Evolutionary conservation across 2,888 invertebrate species (phyloP).

Genomic region (Chironomus tentans): DNA sequence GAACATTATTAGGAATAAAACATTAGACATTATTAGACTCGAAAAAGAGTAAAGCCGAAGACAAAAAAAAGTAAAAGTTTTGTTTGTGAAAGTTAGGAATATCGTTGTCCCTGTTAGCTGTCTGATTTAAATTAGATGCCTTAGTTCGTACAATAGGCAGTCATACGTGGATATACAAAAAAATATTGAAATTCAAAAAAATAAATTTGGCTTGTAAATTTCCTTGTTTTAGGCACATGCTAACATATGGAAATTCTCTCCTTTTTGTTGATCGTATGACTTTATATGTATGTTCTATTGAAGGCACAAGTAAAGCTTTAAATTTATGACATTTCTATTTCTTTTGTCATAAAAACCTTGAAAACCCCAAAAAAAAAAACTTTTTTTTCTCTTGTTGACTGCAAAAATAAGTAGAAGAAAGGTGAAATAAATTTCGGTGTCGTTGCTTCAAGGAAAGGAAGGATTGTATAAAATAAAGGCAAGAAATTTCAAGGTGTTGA

Average conservation of each 20-base stretch:
- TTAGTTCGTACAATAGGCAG: not conserved
- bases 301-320: too few relatives aligned
- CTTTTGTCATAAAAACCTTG: not conserved
- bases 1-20: too few relatives aligned
- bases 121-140: not conserved
- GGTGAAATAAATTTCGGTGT: too few relatives aligned
- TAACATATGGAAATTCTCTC: not conserved
- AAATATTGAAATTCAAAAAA: not conserved
- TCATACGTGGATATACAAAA: not conserved
- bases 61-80: not conserved
- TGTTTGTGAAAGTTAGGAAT: not conserved
- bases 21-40: too few relatives aligned
- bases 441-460: too few relatives aligned
- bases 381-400: not conserved
- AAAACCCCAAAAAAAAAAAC: too few relatives aligned
- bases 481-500: too few relatives aligned
- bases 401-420: too few relatives aligned
- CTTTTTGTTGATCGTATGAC: not conserved
- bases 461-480: too few relatives aligned
- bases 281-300: not conserved
- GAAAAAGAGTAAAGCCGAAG: not conserved
- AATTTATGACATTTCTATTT: not conserved
- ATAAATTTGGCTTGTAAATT: too few relatives aligned
- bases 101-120: not conserved
- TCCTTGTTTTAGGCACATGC: not conserved